Evolutionary conservation across 2,797 vertebrate species (phyloP).

Genomic region (Orientallactaga sibirica): DNA sequence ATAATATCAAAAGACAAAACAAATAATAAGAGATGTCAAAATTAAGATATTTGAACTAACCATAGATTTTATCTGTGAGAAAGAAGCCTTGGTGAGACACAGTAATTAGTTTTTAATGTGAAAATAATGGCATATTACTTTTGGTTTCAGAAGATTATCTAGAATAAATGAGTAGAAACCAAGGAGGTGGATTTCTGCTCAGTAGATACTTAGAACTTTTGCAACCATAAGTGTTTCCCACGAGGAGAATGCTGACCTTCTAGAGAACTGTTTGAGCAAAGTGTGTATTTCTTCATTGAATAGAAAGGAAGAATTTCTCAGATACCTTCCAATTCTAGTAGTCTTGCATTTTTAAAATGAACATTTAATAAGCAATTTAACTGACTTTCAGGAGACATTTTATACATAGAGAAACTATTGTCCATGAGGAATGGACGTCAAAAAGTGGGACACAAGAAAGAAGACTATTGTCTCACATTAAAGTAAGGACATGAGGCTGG

Average conservation of each 20-base stretch:
- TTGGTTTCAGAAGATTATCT: background rate
- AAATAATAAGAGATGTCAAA: background rate
- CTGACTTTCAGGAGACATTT: background rate
- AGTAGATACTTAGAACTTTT: constrained; percentile 9
- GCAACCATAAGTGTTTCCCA: background rate
- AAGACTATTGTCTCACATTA: background rate
- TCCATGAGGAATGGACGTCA: background rate
- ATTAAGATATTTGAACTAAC: background rate
- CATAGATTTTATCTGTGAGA: background rate
- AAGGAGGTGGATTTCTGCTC: background rate
- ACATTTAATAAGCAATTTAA: constrained; percentile 28
- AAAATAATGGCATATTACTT: background rate
- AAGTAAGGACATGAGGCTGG: no score
- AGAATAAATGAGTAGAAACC: background rate
- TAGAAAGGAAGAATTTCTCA: constrained; percentile 1
- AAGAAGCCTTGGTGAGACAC: background rate
- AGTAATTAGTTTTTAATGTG: background rate
- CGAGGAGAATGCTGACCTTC: background rate
- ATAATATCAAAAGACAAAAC: background rate
- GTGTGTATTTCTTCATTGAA: background rate
- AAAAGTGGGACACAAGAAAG: background rate
- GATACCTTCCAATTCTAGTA: background rate
- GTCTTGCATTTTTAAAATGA: constrained; percentile 8
- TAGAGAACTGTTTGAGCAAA: background rate
- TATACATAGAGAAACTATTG: background rate